These are phyloP conservation scores for Apamea anceps DNA, from an alignment of 2,888 invertebrate species.

Conservation along the genomic window DNA sequence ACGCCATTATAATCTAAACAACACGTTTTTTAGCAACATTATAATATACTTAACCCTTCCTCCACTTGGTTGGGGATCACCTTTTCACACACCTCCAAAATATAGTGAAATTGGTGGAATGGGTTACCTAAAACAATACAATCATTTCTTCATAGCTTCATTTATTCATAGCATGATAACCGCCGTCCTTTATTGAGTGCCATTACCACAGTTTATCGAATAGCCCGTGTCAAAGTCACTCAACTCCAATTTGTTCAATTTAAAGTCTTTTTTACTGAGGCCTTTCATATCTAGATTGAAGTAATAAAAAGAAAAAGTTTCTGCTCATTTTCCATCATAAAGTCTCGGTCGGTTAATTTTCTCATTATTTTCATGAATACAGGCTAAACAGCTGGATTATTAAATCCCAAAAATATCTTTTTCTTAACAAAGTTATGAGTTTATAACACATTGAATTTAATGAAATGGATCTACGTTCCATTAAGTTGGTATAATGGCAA, in stretches of 20 bases:
- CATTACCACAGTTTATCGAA: constrained; percentile 52
- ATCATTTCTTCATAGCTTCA: too few species aligned
- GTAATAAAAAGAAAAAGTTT: constrained; percentile 18
- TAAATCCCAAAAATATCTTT: constrained; percentile 22
- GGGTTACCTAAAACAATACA: constrained; percentile 28
- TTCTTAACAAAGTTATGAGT: constrained; percentile 37
- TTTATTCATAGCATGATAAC: constrained; percentile 43
- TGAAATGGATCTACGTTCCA: constrained; percentile 43
- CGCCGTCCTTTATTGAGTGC: constrained; percentile 24
- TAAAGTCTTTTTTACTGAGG: constrained; percentile 19
- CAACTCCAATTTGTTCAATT: constrained; percentile 25
- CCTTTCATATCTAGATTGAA: constrained; percentile 15
- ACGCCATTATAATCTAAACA: not conserved
- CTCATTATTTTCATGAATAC: constrained; percentile 16
- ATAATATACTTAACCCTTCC: not conserved
- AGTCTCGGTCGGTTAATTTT: constrained; percentile 15
- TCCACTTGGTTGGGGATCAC: too few species aligned
- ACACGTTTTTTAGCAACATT: not conserved
- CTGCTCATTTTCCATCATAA: constrained; percentile 12
- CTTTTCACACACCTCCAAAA: not conserved
- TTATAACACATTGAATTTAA: constrained; percentile 40
- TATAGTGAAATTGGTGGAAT: not conserved
- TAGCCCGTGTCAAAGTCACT: constrained; percentile 36
- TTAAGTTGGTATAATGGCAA: constrained; percentile 52
- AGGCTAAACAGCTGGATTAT: constrained; percentile 19